A percentile compares a stretch with the other conserved stretches of the same genome.
Conservation (phyloP, 2,113 vertebrate species). For the Laticauda colubrina region DNA sequence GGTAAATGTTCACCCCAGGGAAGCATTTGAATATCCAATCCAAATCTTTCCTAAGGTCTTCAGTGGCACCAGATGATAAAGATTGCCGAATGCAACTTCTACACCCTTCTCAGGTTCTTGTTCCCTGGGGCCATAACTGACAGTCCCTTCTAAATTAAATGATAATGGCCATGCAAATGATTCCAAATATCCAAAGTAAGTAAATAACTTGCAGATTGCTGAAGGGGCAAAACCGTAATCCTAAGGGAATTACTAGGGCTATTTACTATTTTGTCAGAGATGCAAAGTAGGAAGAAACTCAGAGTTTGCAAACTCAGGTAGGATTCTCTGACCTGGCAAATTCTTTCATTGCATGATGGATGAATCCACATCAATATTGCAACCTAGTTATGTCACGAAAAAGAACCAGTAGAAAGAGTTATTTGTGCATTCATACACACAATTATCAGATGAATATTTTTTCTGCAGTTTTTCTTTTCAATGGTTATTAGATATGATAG, state of each 20-base stretch:
- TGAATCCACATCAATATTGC: neutral
- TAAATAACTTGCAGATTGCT: neutral
- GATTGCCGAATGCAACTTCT: too few species aligned
- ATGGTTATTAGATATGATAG: neutral
- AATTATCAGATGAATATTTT: neutral
- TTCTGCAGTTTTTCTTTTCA: neutral
- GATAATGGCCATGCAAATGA: neutral
- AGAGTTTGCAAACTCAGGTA: neutral
- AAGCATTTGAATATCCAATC: neutral
- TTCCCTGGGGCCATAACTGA: neutral
- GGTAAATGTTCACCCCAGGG: neutral
- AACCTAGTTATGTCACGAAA: neutral
- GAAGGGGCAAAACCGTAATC: neutral
- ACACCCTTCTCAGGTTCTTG: neutral
- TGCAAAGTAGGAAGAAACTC: neutral
- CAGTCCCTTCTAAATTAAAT: neutral
- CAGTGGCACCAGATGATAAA: neutral
- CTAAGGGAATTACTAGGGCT: neutral
- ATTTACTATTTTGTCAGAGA: slow-evolving; percentile 8
- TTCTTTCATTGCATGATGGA: neutral
- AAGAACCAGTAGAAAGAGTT: neutral
- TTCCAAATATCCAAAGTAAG: neutral
- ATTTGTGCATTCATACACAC: neutral
- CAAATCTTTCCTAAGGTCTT: neutral
- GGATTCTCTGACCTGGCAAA: slow-evolving; percentile 7